Percentiles rank a stretch among this genome's conserved stretches.
Evolutionary conservation across 2,797 vertebrate species (phyloP).

Genomic region (Chaunax sp.): DNA sequence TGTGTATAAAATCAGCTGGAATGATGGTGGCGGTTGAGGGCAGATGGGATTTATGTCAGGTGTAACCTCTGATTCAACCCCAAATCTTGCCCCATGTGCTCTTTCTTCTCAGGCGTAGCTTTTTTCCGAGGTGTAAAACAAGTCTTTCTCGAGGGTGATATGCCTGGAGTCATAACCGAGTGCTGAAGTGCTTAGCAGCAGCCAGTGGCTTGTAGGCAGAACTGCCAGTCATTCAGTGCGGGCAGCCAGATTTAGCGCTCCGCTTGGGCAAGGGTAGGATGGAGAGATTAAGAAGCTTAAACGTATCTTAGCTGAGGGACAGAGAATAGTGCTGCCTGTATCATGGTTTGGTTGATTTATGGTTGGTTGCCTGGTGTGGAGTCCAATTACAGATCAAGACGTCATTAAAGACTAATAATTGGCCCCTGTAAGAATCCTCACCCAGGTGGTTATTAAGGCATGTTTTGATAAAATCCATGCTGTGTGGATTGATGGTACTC

Average conservation of each 20-base stretch:
- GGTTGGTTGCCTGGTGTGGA: background rate
- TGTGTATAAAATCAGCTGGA: background rate
- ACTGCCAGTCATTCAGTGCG: conserved; percentile 26
- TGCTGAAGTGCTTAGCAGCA: conserved; percentile 29
- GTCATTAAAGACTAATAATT: conserved; percentile 6
- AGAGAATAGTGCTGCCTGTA: conserved; percentile 2
- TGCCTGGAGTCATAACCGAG: conserved; percentile 15
- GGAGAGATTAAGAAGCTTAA: conserved; percentile 19
- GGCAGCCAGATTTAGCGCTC: conserved; percentile 31
- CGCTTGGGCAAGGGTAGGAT: background rate
- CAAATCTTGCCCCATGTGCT: background rate
- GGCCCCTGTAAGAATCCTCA: background rate
- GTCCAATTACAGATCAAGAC: conserved; percentile 11
- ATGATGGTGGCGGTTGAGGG: background rate
- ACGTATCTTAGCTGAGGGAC: background rate
- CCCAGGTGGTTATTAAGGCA: too few relatives aligned
- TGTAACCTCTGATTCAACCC: conserved; percentile 6
- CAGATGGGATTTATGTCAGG: background rate
- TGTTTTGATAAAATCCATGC: conserved; percentile 12
- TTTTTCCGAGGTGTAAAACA: conserved; percentile 24
- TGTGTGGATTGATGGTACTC: conserved; percentile 13
- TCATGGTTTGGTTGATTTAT: conserved; percentile 21
- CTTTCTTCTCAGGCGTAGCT: conserved; percentile 1
- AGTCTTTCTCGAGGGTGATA: conserved; percentile 9
- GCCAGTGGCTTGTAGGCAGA: conserved; percentile 40